Percentiles rank a stretch among this genome's conserved stretches.
These are phyloP conservation scores for Ptychodera flava DNA, from an alignment of 35 echinoderm and acorn worm species.

Conservation along the genomic window DNA sequence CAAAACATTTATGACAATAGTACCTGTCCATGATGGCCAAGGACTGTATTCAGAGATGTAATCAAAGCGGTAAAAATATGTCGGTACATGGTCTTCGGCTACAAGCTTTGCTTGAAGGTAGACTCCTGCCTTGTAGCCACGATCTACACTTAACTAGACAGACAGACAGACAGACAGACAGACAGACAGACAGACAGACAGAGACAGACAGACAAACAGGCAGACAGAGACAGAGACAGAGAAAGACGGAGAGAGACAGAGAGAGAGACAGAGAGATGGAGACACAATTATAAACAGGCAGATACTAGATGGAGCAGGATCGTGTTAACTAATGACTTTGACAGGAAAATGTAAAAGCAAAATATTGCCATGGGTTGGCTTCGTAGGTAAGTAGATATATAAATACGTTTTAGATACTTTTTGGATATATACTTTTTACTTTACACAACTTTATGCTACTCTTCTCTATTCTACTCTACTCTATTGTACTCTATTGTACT, in stretches of 20 bases:
- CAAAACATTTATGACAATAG: too few species aligned
- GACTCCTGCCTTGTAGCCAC: background rate
- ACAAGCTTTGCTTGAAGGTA: background rate
- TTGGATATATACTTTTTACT: too few species aligned
- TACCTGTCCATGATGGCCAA: background rate
- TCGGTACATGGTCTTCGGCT: background rate
- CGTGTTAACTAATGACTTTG: too few species aligned
- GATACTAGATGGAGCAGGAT: background rate
- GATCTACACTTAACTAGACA: background rate
- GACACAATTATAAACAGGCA: background rate
- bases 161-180: background rate
- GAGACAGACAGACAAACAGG: background rate
- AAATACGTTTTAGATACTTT: too few species aligned
- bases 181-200: background rate
- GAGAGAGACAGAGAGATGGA: background rate
- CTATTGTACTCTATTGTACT: too few species aligned
- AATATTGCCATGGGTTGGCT: too few species aligned
- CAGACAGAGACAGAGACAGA: background rate
- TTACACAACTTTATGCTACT: too few species aligned
- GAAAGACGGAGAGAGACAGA: background rate
- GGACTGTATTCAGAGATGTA: background rate
- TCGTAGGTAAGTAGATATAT: too few species aligned
- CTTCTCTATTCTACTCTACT: too few species aligned
- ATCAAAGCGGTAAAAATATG: background rate
- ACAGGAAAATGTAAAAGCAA: too few species aligned